Percentiles rank a stretch among this genome's conserved stretches.
Conservation (phyloP, 2,113 vertebrate genomes). For the Psittacula cyanocephala region DNA sequence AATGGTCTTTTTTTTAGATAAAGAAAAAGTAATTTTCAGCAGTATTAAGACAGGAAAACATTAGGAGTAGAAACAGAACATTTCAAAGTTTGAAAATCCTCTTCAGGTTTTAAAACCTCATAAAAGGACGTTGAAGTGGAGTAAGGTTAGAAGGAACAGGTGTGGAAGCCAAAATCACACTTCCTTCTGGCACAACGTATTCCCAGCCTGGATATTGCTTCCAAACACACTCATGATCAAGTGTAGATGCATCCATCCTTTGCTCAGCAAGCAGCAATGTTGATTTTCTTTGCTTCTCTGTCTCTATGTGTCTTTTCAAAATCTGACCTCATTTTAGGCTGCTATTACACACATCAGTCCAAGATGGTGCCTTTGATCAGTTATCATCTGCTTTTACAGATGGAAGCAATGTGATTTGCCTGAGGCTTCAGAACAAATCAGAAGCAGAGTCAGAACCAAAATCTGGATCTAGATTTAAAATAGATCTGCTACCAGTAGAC, state of each 20-base stretch:
- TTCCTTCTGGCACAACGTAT: neutral
- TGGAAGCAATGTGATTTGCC: constrained; percentile 25
- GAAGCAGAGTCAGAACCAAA: constrained; percentile 48
- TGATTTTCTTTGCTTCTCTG: neutral
- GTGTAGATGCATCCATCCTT: neutral
- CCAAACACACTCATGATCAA: neutral
- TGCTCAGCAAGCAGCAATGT: neutral
- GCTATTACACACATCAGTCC: neutral
- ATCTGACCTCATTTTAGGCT: constrained; percentile 13
- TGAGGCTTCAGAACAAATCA: constrained; percentile 34
- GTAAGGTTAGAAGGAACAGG: neutral
- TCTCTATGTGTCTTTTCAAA: neutral
- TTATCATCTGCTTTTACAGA: constrained; percentile 54
- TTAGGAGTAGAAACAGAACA: neutral
- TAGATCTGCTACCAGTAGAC: constrained; percentile 8
- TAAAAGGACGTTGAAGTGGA: neutral
- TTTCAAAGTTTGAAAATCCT: neutral
- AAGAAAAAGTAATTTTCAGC: neutral
- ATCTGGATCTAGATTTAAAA: constrained; percentile 23
- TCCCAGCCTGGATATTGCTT: neutral
- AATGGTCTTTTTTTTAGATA: neutral
- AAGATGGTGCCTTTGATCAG: constrained; percentile 39
- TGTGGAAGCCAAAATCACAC: neutral
- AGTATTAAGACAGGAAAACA: neutral
- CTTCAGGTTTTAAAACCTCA: neutral